Base-by-base conservation (phyloP, 2,113 vertebrate species). In the Nannobrachium achirus region DNA sequence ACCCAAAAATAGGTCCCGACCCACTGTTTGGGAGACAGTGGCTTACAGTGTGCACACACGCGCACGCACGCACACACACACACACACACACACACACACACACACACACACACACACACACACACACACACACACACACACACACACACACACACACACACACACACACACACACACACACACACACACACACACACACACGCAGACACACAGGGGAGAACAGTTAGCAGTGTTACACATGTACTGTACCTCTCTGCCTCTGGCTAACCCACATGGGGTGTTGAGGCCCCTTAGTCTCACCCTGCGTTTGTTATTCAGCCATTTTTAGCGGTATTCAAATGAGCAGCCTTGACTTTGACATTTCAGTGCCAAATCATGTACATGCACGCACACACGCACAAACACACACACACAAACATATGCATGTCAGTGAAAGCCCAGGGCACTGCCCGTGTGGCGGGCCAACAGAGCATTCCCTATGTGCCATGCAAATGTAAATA, bases 311-410 rank as follows among this genome's bases (percentile, higher is more conserved):
- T 88, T 87, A 85, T 84, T 83, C 74, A 86, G 84, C 79, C 77
- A 80, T 89, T 76, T 86, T 88, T 84, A 85, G 83, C 83, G 67
- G 73, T 90, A 93, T 92, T 93, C 79, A 92, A 93, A 93, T 92
- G 86, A 86, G 85, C 63, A 80, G 89, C 91, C 91, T 92, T 92
- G 89, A 88, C 83, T 91, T 83, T 90, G 87, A 89, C 87, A 86
- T 83, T 86, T 88, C 77, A 77, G 84, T 82, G 86, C 84, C 80
- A 76, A 88, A 83, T 84, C 78, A 80, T 81, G 87, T 73, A 79
- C 79, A 45, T 20, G 25, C 64, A 61, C 14, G 33, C 4, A 41
- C 45, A 58, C 38, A 51, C 52, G 42, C 15, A 63, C 57, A n/a
- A n/a, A 65, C 66, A 63, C 66, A 70, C 50, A 59, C 18, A 51